Base-by-base conservation (phyloP, 2,113 vertebrate genomes). In the Sinocyclocheilus anshuiensis region DNA sequence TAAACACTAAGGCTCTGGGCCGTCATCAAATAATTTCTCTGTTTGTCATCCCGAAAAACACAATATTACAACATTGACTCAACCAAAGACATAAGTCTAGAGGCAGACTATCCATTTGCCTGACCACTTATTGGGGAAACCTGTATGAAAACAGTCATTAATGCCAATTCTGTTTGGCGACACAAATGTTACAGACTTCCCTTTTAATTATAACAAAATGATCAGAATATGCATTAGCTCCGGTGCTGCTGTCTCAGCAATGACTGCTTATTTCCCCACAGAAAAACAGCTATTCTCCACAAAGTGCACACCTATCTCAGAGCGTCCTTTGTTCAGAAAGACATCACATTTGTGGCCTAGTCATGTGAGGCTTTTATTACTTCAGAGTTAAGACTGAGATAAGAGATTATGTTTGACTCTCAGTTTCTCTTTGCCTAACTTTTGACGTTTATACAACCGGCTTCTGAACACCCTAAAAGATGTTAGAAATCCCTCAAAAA, bases 281-380 rank as follows among this genome's bases (percentile, higher is more conserved):
- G 42, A 26, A 81, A 81, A 48, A n/a, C 13, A 53, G 22, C 22
- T 26, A 29, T 16, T 10, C 39, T 45, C 39, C 22, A 81, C n/a
- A 81, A 81, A 81, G 79, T 81, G 36, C 79, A 67, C 6, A 81
- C 8, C n/a, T 67, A 29, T 42, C 57, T 61, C 26, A 36, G 29
- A 74, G 20, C 18, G 26, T 59, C 77, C 36, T 61, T 80, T 63
- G 57, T 63, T 80, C 33, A 7, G 57, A 63, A 24, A 63, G 78
- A 26, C 36, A 63, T n/a, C 20, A 4, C 15, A 57, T 53, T 53
- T 57, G 50, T 77, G 77, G 20, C 57, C 57, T n/a, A n/a, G 57
- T 59, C 57, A n/a, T 61, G 57, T 61, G 57, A 61, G 22, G 9
- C 57, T 61, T 61, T n/a, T n/a, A 61, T n/a, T 61, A 61, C 8